Evolutionary conservation across 2,113 vertebrate genomes (phyloP).

Genomic region (Recurvirostra avosetta): DNA sequence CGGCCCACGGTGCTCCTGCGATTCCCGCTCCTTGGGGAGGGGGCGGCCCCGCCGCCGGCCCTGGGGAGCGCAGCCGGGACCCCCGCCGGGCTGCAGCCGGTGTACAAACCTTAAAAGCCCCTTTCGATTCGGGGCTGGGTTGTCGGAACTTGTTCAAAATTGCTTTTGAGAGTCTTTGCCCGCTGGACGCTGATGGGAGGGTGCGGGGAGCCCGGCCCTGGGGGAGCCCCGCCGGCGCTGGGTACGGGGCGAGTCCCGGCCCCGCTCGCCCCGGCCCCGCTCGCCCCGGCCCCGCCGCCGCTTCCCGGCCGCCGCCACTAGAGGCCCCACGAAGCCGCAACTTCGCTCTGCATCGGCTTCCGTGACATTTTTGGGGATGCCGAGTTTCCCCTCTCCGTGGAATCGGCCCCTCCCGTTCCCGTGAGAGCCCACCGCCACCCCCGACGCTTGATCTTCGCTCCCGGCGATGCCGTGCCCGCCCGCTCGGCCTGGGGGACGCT

Average conservation of each 20-base stretch:
- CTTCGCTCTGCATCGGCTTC: rapidly evolving
- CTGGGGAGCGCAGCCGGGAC: too few species aligned
- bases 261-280: neutral
- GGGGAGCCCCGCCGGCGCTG: too few species aligned
- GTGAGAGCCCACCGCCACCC: rapidly evolving
- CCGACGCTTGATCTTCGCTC: rapidly evolving
- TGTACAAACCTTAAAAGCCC: neutral
- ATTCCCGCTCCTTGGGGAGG: neutral
- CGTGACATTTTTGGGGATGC: rapidly evolving
- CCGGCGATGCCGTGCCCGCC: rapidly evolving
- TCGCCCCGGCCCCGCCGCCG: neutral
- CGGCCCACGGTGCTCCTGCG: neutral
- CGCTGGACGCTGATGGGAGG: neutral
- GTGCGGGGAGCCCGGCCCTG: neutral
- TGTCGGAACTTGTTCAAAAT: rapidly evolving
- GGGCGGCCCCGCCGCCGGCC: neutral
- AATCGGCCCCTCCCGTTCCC: rapidly evolving
- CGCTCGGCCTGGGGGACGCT: rapidly evolving
- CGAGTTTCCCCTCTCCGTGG: too few species aligned
- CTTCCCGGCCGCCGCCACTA: neutral
- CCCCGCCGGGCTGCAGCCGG: neutral
- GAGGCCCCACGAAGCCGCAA: conserved; percentile 5
- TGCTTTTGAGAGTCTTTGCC: neutral
- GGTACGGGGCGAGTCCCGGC: too few species aligned
- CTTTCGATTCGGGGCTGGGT: neutral